Base-by-base conservation (phyloP, 2,888 invertebrate species). In the Lomographa bimaculata region DNA sequence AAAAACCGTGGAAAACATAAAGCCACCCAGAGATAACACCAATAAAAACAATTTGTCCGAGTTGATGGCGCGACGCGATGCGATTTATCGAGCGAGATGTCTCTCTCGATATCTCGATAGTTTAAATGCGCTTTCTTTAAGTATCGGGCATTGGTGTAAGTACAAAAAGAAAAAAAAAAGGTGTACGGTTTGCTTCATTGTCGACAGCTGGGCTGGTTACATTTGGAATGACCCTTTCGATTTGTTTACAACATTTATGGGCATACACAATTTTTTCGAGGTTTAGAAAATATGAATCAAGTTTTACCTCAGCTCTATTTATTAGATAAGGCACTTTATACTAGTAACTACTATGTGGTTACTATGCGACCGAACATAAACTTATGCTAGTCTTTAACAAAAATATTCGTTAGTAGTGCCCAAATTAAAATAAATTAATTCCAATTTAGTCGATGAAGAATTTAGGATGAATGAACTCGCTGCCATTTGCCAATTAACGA, bases 11-110 rank as follows among this genome's bases (percentile, higher is more conserved):
- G 55, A 71, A 71, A 72, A 79, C 74, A 75, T 67, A 71, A 78
- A 80, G 65, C 84, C 85, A 85, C 86, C 83, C 85, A 85, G 74
- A 77, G 77, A 73, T 78, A 77, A 78, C 77, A 79, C 60, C 73
- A 79, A 84, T 82, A 83, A 83, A 81, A 83, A 78, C 77, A 79
- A 80, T 79, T 79, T 82, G 81, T 78, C 69, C 71, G 55, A 68
- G 64, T 75, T 77, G 78, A 82, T 82, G 72, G 77, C 65, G 64
- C 65, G 69, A 67, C 74, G 64, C 70, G 77, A 60, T 65, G 71
- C 77, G 75, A 81, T 84, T 85, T 85, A 84, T 86, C 82, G 81
- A 58, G 58, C 68, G 57, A 81, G 84, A 86, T 43, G 42, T 43
- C 42, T 43, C 42, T 43, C 36, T 43, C 42, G 42, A 43, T 42